Percentiles rank a stretch among this genome's conserved stretches.
These are phyloP conservation scores for Gallinago media DNA, from an alignment of 2,113 vertebrate genomes.

Conservation along the genomic window DNA sequence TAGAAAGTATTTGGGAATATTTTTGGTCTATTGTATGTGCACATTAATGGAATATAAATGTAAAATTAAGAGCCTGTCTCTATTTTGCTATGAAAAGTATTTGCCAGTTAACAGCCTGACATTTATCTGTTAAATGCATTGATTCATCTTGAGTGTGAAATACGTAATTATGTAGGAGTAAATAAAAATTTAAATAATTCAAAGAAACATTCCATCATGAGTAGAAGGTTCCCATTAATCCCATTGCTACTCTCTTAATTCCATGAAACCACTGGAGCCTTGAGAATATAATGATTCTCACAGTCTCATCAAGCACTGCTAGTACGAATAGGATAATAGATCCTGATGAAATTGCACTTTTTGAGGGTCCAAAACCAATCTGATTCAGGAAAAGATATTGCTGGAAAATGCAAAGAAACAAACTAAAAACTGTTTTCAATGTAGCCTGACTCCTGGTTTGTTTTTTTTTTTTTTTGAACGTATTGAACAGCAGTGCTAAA, in stretches of 20 bases:
- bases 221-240: neutral
- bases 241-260: neutral
- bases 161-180: slow-evolving; percentile 9
- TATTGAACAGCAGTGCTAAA: neutral
- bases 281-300: slow-evolving; percentile 24
- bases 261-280: neutral
- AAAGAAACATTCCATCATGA: slow-evolving; percentile 2
- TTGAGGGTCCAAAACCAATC: neutral
- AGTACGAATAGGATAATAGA: neutral
- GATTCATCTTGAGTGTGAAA: slow-evolving; percentile 34
- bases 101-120: neutral
- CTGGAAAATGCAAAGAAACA: neutral
- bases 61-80: neutral
- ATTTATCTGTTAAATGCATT: neutral
- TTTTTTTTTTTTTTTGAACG: neutral
- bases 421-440: neutral
- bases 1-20: neutral
- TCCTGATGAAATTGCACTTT: neutral
- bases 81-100: neutral
- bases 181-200: slow-evolving; percentile 57
- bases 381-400: neutral
- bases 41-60: neutral
- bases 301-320: neutral
- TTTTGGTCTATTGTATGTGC: neutral
- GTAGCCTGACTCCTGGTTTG: neutral